A percentile compares a stretch with the other conserved stretches of the same genome.
phyloP scores from a whole-genome alignment of 1,140 invertebrate genomes.

The Drosophila serrata region DNA sequence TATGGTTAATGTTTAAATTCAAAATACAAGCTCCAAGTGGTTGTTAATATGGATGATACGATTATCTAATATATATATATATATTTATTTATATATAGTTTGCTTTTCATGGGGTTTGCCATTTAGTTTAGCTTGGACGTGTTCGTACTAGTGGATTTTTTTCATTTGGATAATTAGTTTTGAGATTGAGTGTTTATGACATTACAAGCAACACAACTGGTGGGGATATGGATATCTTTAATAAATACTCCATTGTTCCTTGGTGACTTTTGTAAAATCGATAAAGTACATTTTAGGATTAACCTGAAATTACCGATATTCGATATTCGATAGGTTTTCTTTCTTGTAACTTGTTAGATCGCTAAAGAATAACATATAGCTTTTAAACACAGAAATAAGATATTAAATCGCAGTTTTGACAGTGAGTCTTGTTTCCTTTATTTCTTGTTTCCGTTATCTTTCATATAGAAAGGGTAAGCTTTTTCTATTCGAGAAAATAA shows the following conservation, averaged over 20 bases:
- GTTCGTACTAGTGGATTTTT: constrained; percentile 44
- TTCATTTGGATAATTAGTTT: constrained; percentile 23
- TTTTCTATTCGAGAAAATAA: too few species aligned
- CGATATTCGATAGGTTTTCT: too few species aligned
- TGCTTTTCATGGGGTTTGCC: constrained; percentile 43
- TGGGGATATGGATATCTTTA: background rate
- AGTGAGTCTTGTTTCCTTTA: too few species aligned
- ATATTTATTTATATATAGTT: constrained; percentile 26
- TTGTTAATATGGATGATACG: constrained; percentile 59
- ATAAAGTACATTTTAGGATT: background rate
- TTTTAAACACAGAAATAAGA: too few species aligned
- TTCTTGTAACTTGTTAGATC: too few species aligned
- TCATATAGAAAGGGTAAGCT: too few species aligned
- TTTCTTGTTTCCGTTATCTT: too few species aligned
- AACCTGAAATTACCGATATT: too few species aligned
- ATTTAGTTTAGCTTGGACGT: constrained; percentile 67
- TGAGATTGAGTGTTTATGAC: constrained; percentile 12
- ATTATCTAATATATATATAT: constrained; percentile 50
- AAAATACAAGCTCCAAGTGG: constrained; percentile 76
- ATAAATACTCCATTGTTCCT: too few species aligned
- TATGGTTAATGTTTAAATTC: constrained; percentile 70
- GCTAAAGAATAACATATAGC: too few species aligned
- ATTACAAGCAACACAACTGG: background rate
- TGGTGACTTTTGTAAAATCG: background rate
- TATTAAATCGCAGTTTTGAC: too few species aligned